A percentile compares a stretch with the other conserved stretches of the same genome.
phyloP scores from a whole-genome alignment of 2,888 invertebrate species.

The Muschampia staudingeri region DNA sequence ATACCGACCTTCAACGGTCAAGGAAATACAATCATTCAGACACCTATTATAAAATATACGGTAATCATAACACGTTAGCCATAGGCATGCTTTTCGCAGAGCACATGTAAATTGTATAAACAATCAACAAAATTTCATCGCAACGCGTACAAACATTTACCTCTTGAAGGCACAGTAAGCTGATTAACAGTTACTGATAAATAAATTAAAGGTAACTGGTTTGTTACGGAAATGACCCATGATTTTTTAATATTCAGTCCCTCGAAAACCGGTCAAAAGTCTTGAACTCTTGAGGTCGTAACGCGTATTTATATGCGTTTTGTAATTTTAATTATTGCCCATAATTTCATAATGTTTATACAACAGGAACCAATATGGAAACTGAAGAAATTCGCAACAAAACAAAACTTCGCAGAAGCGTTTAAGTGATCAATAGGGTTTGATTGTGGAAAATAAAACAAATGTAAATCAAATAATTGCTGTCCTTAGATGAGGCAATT shows the following conservation, averaged over 20 bases:
- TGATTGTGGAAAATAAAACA: conserved; percentile 57
- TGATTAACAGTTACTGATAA: conserved; percentile 18
- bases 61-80: conserved; percentile 79
- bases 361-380: conserved; percentile 9
- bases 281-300: conserved; percentile 23
- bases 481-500: conserved; percentile 75
- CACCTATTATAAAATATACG: conserved; percentile 80
- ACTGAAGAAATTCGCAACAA: conserved; percentile 72
- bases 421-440: conserved; percentile 51
- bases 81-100: conserved; percentile 82
- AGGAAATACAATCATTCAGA: conserved; percentile 87
- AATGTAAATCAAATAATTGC: conserved; percentile 61
- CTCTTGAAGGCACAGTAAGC: conserved; percentile 14
- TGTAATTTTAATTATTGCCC: background rate
- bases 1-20: conserved; percentile 87
- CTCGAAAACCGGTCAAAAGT: conserved; percentile 37
- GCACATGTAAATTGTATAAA: conserved; percentile 70
- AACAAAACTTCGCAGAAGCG: conserved; percentile 82
- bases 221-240: conserved; percentile 40
- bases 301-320: background rate
- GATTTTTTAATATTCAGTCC: conserved; percentile 32
- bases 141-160: conserved; percentile 72
- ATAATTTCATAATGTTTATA: conserved; percentile 18
- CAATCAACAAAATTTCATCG: conserved; percentile 72
- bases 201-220: conserved; percentile 31